Base-by-base conservation (phyloP, 2,113 vertebrate species). In the Columbina picui region DNA sequence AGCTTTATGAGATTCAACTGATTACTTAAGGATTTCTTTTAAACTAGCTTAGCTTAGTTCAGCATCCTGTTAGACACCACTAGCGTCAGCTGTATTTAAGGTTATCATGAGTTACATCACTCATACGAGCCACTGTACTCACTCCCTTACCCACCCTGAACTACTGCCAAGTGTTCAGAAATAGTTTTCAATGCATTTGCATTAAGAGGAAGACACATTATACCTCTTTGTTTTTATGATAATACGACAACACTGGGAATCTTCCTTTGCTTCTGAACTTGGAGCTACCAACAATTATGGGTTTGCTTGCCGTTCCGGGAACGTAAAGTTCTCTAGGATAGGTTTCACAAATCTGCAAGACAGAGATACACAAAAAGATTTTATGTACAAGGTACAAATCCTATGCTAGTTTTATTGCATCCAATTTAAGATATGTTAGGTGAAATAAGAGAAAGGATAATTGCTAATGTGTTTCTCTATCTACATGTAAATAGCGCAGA, bases 211-310 rank as follows among this genome's bases (percentile, higher is more conserved):
- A 93, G 84, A 73, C 22, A 86, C 59, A 87, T 36, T 83, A 52
- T 98, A 99, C 99, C 99, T 99, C 98, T 91, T 99, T 99, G 67
- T 98, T 98, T 95, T 98, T 98, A 96, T 99, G 99, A 94, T 99
- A 99, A 94, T 99, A 99, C 3, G 99, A 99, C 74, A 99, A 98
- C 26, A 99, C 99, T 15, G 99, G 99, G 92, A 99, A 99, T 47
- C 99, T 98, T 68, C 99, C 99, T 98, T 99, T 99, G 98, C 99
- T 99, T 95, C 99, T 98, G 96, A 99, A 99, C 97, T 99, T 99
- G 96, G 99, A 99, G 90, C 99, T 99, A 41, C 99, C 99, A 71
- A 99, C 99, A 64, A 99, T 99, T 95, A 99, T 99, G 34, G 99
- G 99, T 93, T 99, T 99, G 97, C 98, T 99, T 97, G 99, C 99